phyloP scores from a whole-genome alignment of 2,113 vertebrate genomes.

The Gambusia affinis region DNA sequence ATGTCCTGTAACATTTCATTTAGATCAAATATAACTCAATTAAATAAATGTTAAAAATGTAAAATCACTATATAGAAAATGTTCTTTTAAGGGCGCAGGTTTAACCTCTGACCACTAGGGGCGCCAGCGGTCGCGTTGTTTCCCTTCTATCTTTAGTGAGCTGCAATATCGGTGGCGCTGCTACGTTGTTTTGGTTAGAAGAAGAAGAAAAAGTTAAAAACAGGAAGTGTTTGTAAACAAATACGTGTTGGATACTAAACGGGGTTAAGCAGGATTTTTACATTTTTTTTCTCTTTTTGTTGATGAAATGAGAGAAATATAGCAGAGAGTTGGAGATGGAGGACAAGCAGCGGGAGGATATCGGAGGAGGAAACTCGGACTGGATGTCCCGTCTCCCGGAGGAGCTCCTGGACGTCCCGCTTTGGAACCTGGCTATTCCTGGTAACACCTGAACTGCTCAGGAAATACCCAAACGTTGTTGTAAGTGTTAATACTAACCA shows the following conservation, averaged over 20 bases:
- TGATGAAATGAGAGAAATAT: background rate
- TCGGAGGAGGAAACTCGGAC: slow-evolving; percentile 34
- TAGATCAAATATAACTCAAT: too few relatives aligned
- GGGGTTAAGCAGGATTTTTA: background rate
- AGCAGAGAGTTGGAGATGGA: slow-evolving; percentile 14
- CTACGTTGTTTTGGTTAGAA: accelerated
- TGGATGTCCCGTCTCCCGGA: slow-evolving; percentile 70
- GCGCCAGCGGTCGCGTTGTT: too few relatives aligned
- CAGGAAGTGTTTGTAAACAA: slow-evolving; percentile 46
- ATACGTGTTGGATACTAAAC: background rate
- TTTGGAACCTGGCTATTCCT: slow-evolving; percentile 68
- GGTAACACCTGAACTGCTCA: slow-evolving; percentile 32
- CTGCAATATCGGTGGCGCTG: background rate
- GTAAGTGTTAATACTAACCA: background rate
- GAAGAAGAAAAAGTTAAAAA: slow-evolving; percentile 1
- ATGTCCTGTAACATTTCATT: too few relatives aligned
- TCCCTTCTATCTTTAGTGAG: too few relatives aligned
- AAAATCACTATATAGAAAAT: too few relatives aligned
- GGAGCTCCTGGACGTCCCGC: slow-evolving; percentile 56
- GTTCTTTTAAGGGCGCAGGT: too few relatives aligned
- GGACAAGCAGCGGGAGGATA: background rate
- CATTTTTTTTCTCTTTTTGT: background rate
- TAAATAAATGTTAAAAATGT: too few relatives aligned
- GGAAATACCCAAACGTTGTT: background rate
- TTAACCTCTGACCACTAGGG: too few relatives aligned